Conservation (phyloP, 2,797 vertebrate species). For the Coilia nasus region DNA sequence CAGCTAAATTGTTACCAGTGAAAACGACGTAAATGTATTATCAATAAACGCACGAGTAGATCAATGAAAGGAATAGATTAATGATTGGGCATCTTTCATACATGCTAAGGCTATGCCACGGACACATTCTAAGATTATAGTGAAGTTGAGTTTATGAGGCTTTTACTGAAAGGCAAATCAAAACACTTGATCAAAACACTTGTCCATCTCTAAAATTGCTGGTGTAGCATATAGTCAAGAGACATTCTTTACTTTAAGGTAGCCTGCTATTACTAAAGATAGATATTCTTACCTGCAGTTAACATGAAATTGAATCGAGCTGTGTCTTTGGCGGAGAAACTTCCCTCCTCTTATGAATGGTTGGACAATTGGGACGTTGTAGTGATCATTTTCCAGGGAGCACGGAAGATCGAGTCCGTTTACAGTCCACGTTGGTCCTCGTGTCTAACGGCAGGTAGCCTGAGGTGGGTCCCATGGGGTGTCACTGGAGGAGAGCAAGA, state of each 20-base stretch:
- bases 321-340: not conserved
- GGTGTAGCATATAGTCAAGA: not conserved
- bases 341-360: constrained; percentile 5
- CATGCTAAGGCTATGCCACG: too few relatives aligned
- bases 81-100: too few relatives aligned
- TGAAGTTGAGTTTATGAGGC: too few relatives aligned
- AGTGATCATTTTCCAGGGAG: constrained; percentile 16
- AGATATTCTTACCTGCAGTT: not conserved
- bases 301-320: not conserved
- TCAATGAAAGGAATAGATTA: too few relatives aligned
- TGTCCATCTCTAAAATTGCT: not conserved
- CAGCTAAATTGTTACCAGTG: too few relatives aligned
- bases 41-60: too few relatives aligned
- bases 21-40: too few relatives aligned
- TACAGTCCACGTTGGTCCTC: not conserved
- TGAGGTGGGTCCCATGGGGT: constrained; percentile 8
- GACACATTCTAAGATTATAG: too few relatives aligned
- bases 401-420: not conserved
- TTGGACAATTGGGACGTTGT: not conserved
- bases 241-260: not conserved
- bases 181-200: too few relatives aligned
- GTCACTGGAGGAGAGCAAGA: not conserved
- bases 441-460: not conserved
- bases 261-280: not conserved
- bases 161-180: too few relatives aligned